Evolutionary conservation across 2,797 vertebrate genomes (phyloP).

Genomic region (Chaetodon trifasciatus): DNA sequence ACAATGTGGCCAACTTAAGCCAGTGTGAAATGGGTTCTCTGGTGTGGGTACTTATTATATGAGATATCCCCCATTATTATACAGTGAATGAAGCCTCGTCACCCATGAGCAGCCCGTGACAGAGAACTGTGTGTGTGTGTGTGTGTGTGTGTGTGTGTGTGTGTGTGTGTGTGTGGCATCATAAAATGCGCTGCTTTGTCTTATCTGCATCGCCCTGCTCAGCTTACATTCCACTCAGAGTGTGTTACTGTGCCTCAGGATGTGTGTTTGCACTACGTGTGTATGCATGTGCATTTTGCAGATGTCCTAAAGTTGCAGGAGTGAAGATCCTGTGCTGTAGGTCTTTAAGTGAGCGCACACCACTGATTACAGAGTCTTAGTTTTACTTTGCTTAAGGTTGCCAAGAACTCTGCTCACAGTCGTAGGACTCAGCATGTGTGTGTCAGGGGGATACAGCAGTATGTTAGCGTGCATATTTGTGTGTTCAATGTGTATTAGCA

Average conservation of each 20-base stretch:
- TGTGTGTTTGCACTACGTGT: slow-evolving; percentile 18
- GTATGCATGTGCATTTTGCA: slow-evolving; percentile 27
- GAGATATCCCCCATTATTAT: slow-evolving; percentile 29
- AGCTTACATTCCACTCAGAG: slow-evolving; percentile 31
- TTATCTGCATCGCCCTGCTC: slow-evolving; percentile 37
- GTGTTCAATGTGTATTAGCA: slow-evolving; percentile 46
- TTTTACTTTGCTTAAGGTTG: slow-evolving; percentile 37
- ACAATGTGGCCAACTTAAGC: slow-evolving; percentile 24
- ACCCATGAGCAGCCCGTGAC: slow-evolving; percentile 18
- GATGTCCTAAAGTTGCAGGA: slow-evolving; percentile 25
- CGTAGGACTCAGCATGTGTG: slow-evolving; percentile 10
- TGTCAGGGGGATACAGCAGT: not conserved
- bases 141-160: slow-evolving; percentile 12
- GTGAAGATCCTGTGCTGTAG: slow-evolving; percentile 44
- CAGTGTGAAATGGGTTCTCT: slow-evolving; percentile 37
- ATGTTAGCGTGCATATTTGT: slow-evolving; percentile 38
- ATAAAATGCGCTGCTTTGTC: slow-evolving; percentile 33
- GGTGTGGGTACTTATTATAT: slow-evolving; percentile 21
- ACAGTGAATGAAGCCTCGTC: slow-evolving; percentile 39
- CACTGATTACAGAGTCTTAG: slow-evolving; percentile 46
- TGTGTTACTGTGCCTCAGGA: slow-evolving; percentile 33
- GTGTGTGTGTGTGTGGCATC: slow-evolving; percentile 17
- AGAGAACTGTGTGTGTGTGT: slow-evolving; percentile 12
- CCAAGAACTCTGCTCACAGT: slow-evolving; percentile 22
- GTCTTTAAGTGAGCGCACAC: slow-evolving; percentile 50